Conservation (phyloP, 2,888 invertebrate species). For the Xylophagus ater region DNA sequence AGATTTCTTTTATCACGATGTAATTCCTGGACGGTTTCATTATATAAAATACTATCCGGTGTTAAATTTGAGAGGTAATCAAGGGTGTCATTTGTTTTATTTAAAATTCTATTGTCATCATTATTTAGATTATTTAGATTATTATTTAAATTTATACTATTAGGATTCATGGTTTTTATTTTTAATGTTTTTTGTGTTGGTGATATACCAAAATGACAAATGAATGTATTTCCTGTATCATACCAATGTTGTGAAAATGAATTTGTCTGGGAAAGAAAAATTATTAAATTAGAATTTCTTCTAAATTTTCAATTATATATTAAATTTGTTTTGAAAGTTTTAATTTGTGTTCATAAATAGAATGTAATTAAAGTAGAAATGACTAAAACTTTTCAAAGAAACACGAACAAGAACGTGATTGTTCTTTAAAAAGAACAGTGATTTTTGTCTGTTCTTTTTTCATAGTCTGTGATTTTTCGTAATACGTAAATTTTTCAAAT, state of each 20-base stretch:
- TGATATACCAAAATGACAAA: constrained; percentile 33
- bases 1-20: constrained; percentile 17
- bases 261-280: constrained; percentile 22
- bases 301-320: too few relatives aligned
- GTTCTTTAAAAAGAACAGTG: too few relatives aligned
- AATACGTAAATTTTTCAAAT: too few relatives aligned
- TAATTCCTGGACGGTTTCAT: constrained; percentile 21
- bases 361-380: too few relatives aligned
- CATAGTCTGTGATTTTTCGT: too few relatives aligned
- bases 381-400: too few relatives aligned
- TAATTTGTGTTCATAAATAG: too few relatives aligned
- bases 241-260: constrained; percentile 30
- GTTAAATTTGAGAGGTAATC: constrained; percentile 23
- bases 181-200: background rate
- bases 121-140: background rate
- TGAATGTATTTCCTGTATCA: constrained; percentile 31
- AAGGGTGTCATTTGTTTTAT: constrained; percentile 17
- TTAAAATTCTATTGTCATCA: too few relatives aligned
- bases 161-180: background rate
- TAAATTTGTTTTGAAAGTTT: too few relatives aligned
- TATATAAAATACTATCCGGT: constrained; percentile 19
- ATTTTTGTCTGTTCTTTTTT: too few relatives aligned
- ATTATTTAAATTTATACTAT: background rate
- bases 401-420: too few relatives aligned
- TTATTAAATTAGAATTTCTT: constrained; percentile 4